Base-by-base conservation (phyloP, 1,140 invertebrate genomes). In the Drosophila miranda region DNA sequence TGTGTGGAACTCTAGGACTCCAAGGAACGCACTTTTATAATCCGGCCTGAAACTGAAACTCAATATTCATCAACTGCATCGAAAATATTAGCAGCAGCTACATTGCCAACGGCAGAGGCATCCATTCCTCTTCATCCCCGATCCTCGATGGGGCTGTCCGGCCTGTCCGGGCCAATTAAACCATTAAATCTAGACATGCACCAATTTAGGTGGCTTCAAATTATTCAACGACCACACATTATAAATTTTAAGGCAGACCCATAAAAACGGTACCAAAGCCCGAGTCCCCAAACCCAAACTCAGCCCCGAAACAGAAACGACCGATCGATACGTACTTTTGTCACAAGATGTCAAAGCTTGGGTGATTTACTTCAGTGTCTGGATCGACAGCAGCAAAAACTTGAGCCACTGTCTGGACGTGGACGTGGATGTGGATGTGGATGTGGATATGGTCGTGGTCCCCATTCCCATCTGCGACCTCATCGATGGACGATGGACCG, bases 211-310 rank as follows among this genome's bases (percentile, higher is more conserved):
- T 87, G 82, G 51, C 75, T 82, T 75, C 78, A 87, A 87, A 86
- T 87, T 87, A 87, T 87, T 87, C 82, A 87, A 68, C 82, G 82
- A 87, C 82, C 82, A 87, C 82, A 87, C 82, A 87, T 87, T 88
- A 87, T 87, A 87, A 87, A 87, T 87, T 87, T 87, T 72, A 86
- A 86, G 52, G 30, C 38, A 34, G 58, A 63, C 60, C 46, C 66
- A 81, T 87, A 81, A 86, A 86, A 80, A 68, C 38, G 9, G 41
- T 38, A 14, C 41, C 42, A 21, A 28, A 52, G 41, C 28, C 7
- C 23, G 26, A 46, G 6, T 2, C 41, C 44, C 60, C 23, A 44
- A 50, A 57, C 44, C 60, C 23, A 44, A 50, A 57, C 7, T 2
- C 13, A 48, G 8, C 1, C 30, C 30, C 30, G 30, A 34, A 34